phyloP scores from a whole-genome alignment of 1,140 invertebrate species.

The Acromyrmex heyeri region DNA sequence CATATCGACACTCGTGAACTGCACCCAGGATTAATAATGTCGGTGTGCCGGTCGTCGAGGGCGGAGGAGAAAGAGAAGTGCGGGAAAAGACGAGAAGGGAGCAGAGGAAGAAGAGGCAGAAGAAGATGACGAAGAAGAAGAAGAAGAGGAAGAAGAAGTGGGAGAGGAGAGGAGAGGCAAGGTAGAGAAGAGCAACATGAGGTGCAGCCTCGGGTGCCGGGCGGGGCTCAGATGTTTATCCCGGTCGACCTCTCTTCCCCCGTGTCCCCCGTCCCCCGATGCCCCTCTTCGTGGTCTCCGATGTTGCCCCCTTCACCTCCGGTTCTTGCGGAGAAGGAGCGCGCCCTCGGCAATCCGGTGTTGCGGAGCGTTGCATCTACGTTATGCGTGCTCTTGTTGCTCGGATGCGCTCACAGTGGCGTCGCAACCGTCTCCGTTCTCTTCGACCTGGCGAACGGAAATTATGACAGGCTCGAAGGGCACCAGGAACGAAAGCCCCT shows the following conservation, averaged over 20 bases:
- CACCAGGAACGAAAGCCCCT: constrained; percentile 7
- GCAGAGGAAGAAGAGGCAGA: constrained; percentile 60
- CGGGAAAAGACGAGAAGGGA: constrained; percentile 55
- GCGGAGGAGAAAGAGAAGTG: constrained; percentile 64
- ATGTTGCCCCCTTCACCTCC: constrained; percentile 77
- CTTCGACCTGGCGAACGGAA: constrained; percentile 45
- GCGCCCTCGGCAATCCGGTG: constrained; percentile 83
- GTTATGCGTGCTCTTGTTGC: constrained; percentile 83
- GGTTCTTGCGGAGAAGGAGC: constrained; percentile 78
- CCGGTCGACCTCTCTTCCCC: constrained; percentile 85
- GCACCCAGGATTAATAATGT: constrained; percentile 73
- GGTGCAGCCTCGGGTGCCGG: constrained; percentile 85
- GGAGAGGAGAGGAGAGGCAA: constrained; percentile 76
- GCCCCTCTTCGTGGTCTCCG: constrained; percentile 73
- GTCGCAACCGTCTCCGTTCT: constrained; percentile 74
- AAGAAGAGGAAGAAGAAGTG: constrained; percentile 72
- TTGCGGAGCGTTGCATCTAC: constrained; percentile 79
- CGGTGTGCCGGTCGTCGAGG: constrained; percentile 48
- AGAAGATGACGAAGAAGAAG: constrained; percentile 60
- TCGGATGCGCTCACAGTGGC: constrained; percentile 82
- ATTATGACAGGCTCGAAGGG: constrained; percentile 39
- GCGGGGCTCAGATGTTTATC: constrained; percentile 87
- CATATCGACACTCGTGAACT: constrained; percentile 66
- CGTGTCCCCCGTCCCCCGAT: constrained; percentile 67
- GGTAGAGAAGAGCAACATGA: constrained; percentile 82